A percentile compares a stretch with the other conserved stretches of the same genome.
Conservation (phyloP, 2,797 vertebrate genomes). For the Lates japonicus region DNA sequence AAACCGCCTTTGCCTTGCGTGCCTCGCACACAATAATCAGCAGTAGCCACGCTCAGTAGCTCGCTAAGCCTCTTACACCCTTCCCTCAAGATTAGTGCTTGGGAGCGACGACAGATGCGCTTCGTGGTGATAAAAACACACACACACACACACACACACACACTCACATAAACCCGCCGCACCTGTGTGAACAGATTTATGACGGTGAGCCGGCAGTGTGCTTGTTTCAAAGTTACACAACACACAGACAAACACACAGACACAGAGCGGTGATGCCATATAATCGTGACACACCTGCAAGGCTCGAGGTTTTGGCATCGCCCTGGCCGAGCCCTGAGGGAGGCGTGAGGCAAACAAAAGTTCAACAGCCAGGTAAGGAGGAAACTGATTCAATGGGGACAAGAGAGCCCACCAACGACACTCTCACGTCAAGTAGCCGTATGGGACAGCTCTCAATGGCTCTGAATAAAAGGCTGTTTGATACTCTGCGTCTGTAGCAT, state of each 20-base stretch:
- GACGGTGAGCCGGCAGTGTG: slow-evolving; percentile 76
- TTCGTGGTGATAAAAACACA: slow-evolving; percentile 84
- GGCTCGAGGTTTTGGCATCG: slow-evolving; percentile 73
- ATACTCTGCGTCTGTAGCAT: slow-evolving; percentile 42
- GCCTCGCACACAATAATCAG: slow-evolving; percentile 88
- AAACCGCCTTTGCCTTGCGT: slow-evolving; percentile 86
- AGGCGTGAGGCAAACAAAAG: slow-evolving; percentile 77
- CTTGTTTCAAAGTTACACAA: slow-evolving; percentile 77
- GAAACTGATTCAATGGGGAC: slow-evolving; percentile 67
- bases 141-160: slow-evolving; percentile 52
- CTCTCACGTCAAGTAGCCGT: slow-evolving; percentile 33
- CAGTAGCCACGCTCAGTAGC: slow-evolving; percentile 87
- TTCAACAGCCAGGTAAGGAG: slow-evolving; percentile 79
- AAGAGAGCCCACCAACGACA: slow-evolving; percentile 56
- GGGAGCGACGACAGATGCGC: slow-evolving; percentile 88
- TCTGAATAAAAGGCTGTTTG: slow-evolving; percentile 60
- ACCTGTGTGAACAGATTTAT: slow-evolving; percentile 88
- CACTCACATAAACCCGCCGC: slow-evolving; percentile 61
- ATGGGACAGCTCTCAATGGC: slow-evolving; percentile 64
- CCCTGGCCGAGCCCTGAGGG: slow-evolving; percentile 68
- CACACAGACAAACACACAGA: slow-evolving; percentile 34
- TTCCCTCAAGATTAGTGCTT: slow-evolving; percentile 90
- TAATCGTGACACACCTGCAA: slow-evolving; percentile 82
- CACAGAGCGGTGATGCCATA: slow-evolving; percentile 62
- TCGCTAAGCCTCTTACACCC: slow-evolving; percentile 90